Percentiles rank a stretch among this genome's conserved stretches.
phyloP scores from a whole-genome alignment of 2,888 invertebrate genomes.

The Dinocampus coccinellae region DNA sequence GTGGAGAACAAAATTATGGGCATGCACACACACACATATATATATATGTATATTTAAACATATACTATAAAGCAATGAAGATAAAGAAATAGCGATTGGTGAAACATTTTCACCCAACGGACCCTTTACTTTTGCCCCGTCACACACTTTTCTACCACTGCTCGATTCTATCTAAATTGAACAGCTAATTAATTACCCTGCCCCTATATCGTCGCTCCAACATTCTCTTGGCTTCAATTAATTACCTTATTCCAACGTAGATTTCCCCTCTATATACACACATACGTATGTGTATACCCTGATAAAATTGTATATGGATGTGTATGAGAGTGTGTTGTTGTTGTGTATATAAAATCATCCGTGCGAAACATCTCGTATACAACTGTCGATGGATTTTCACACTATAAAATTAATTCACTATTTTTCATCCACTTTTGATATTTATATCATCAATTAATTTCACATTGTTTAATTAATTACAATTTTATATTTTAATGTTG shows the following conservation, averaged over 20 bases:
- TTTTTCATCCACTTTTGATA: too few relatives aligned
- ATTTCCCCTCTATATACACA: not conserved
- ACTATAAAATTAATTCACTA: too few relatives aligned
- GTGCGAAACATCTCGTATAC: conserved; percentile 17
- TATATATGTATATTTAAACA: not conserved
- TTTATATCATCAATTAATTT: too few relatives aligned
- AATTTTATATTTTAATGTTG: too few relatives aligned
- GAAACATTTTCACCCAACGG: not conserved
- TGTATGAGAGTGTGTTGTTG: too few relatives aligned
- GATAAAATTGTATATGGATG: too few relatives aligned
- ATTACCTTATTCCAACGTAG: conserved; percentile 36
- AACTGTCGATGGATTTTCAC: conserved; percentile 4
- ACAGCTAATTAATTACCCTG: conserved; percentile 60
- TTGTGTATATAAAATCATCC: not conserved
- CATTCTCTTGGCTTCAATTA: conserved; percentile 45
- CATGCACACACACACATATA: too few relatives aligned
- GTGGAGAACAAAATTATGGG: not conserved
- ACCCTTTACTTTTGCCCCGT: conserved; percentile 2
- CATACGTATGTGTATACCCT: not conserved
- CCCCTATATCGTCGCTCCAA: conserved; percentile 40
- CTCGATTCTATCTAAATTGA: conserved; percentile 61
- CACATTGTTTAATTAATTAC: too few relatives aligned
- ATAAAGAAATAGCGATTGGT: conserved; percentile 27
- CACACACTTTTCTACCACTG: conserved; percentile 29
- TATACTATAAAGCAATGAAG: not conserved